Conservation (phyloP, 2,797 vertebrate species). For the Cossypha heuglini region DNA sequence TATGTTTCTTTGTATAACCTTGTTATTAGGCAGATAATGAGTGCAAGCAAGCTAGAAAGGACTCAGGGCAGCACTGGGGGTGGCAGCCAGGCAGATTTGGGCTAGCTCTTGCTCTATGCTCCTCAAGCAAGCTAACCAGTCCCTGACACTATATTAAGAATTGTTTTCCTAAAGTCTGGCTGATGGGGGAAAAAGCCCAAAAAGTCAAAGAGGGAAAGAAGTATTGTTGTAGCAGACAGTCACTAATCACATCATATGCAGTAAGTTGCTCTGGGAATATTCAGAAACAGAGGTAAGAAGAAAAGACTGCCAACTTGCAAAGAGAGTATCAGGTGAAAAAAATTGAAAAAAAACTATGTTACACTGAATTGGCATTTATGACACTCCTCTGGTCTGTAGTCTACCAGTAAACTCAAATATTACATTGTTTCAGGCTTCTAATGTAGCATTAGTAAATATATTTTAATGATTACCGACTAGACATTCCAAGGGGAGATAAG, state of each 20-base stretch:
- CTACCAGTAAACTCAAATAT: neutral
- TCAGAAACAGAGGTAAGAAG: neutral
- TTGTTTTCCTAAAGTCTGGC: neutral
- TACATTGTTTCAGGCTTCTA: neutral
- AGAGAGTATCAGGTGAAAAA: neutral
- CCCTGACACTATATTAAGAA: neutral
- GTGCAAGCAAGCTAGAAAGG: neutral
- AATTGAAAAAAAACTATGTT: neutral
- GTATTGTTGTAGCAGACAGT: neutral
- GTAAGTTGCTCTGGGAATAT: neutral
- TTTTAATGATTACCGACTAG: neutral
- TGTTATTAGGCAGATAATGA: neutral
- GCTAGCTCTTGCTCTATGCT: neutral
- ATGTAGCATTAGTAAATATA: neutral
- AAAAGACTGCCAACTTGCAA: neutral
- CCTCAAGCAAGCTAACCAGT: neutral
- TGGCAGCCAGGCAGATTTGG: neutral
- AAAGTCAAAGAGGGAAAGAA: neutral
- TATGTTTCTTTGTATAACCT: neutral
- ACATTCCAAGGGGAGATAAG: neutral
- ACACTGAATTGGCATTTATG: neutral
- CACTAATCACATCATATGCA: neutral
- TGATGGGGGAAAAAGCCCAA: rapidly evolving
- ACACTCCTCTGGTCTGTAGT: neutral
- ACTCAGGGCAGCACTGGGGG: neutral